phyloP scores from a whole-genome alignment of 2,113 vertebrate genomes.

The Illadopsis cleaveri region DNA sequence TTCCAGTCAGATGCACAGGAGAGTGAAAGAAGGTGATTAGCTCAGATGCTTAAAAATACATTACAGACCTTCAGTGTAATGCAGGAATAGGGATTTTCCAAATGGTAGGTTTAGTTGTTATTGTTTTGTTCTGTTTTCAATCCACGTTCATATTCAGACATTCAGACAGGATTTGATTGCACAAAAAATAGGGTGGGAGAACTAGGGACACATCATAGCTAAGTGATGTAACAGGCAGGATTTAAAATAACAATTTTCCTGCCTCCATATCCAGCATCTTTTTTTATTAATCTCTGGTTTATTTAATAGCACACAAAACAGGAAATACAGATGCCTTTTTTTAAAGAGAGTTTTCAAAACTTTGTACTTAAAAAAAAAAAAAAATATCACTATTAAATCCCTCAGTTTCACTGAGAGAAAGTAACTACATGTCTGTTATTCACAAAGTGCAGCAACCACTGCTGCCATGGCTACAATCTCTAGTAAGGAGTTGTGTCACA shows the following conservation, averaged over 20 bases:
- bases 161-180: not conserved
- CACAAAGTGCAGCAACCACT: not conserved
- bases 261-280: not conserved
- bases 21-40: not conserved
- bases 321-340: not conserved
- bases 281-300: not conserved
- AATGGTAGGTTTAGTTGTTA: not conserved
- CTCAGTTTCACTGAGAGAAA: not conserved
- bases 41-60: not conserved
- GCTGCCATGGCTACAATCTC: constrained; percentile 58
- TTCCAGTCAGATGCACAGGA: not conserved
- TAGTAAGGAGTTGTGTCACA: not conserved
- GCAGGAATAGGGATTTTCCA: not conserved
- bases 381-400: not conserved
- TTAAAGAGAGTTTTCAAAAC: not conserved
- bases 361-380: not conserved
- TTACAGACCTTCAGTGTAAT: not conserved
- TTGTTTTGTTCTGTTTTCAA: not conserved
- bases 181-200: not conserved
- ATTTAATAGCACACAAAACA: not conserved
- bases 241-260: not conserved
- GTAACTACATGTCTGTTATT: not conserved
- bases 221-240: not conserved
- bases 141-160: not conserved
- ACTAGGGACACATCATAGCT: not conserved